Evolutionary conservation across 2,113 vertebrate species (phyloP), one percentile per base, ranked within the genome.

Genomic region (Trichechus manatus): DNA sequence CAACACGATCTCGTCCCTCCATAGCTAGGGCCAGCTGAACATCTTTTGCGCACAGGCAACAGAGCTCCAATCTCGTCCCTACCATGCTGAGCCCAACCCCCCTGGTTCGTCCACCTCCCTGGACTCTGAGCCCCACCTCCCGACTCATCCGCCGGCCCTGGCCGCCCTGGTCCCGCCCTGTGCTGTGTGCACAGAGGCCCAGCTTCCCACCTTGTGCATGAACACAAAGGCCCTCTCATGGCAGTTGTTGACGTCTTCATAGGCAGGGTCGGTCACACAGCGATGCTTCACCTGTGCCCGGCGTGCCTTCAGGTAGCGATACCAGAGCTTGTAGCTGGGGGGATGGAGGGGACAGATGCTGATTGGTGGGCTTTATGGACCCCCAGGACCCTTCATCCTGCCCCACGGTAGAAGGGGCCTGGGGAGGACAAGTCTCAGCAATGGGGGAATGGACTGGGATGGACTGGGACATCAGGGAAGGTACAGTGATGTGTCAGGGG

Each of bases 181-280:
- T 5, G n/a, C 14, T 31, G 23, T 27, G n/a, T 7, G n/a, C 64
- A 27, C 66, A 72, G 72, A 74, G 47, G 29, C 29, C 14, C 86
- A 33, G 19, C 25, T 2, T 36, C 92, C 89, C 96, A 99, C 99
- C 99, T 99, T 99, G 87, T 99, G 99, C 99, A 99, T 99, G 95
- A 99, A 99, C 78, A 99, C 99, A 87, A 99, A 98, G 9, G 99
- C 99, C 93, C 99, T 98, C 97, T 99, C 99, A 3, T 99, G 99
- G 94, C 99, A 99, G 95, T 99, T 99, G 98, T 99, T 99, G 97
- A 99, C 97, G 61, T 99, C 99, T 94, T 99, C 99, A 9, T 98
- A 99, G 56, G 94, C 96, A 0, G 99, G 98, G 93, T 99, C 99
- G 0, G 98, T 99, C 93, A 99, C 89, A 56, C 99, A 99, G 97